These are phyloP conservation scores for Seira sanloemensis DNA, from an alignment of 2,888 invertebrate genomes.

Conservation along the genomic window DNA sequence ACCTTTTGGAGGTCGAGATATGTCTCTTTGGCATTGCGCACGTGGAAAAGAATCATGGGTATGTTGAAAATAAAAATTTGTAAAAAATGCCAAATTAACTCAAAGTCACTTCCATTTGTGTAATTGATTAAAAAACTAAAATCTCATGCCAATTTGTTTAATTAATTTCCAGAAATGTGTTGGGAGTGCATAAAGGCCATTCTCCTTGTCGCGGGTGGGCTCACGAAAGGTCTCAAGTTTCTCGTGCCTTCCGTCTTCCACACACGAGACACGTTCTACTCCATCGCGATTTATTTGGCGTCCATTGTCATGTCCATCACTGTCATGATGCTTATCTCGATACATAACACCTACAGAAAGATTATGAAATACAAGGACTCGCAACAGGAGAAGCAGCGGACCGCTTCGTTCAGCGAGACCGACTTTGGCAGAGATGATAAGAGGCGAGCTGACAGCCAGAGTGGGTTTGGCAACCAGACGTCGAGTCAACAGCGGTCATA, in stretches of 20 bases:
- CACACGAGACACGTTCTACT: conserved; percentile 11
- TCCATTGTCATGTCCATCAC: conserved; percentile 20
- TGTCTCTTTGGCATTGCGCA: conserved; percentile 1
- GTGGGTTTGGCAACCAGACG: not conserved
- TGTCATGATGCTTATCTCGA: conserved; percentile 28
- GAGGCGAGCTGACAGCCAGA: not conserved
- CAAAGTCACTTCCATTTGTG: not conserved
- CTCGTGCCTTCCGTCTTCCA: not conserved
- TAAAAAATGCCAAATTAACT: not conserved
- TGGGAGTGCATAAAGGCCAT: not conserved
- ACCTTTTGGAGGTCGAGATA: conserved; percentile 29
- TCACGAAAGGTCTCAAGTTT: not conserved
- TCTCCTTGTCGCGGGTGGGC: not conserved
- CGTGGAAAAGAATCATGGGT: conserved; percentile 25
- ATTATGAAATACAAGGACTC: conserved; percentile 25
- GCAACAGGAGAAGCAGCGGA: not conserved
- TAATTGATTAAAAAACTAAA: too few relatives aligned
- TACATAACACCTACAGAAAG: conserved; percentile 24
- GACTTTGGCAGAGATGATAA: not conserved
- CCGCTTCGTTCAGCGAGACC: not conserved
- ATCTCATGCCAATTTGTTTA: not conserved
- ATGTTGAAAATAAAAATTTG: not conserved
- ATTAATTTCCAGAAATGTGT: not conserved
- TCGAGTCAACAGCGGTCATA: too few relatives aligned
- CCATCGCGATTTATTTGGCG: conserved; percentile 5